Evolutionary conservation across 2,888 invertebrate species (phyloP).

Genomic region (Muscina levida): DNA sequence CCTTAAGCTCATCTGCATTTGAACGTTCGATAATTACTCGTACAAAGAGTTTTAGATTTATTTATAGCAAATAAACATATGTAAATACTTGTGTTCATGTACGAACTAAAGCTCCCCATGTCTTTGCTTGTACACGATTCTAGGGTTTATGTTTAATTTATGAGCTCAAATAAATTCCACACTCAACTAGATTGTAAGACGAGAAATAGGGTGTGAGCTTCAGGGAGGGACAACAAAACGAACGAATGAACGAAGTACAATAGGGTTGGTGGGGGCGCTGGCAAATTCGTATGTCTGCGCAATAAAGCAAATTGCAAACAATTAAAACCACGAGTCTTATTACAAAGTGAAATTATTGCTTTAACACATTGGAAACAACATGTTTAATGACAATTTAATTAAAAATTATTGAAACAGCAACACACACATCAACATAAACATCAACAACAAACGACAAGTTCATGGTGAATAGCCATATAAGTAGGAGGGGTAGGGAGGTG

Average conservation of each 20-base stretch:
- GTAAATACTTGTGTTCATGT: neutral
- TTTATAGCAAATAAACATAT: constrained; percentile 1
- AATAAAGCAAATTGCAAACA: constrained; percentile 58
- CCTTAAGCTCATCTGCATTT: constrained; percentile 47
- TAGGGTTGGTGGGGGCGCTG: constrained; percentile 1
- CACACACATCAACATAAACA: neutral
- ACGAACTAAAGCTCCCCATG: neutral
- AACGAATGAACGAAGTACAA: neutral
- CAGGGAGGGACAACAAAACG: neutral
- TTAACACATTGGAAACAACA: constrained; percentile 50
- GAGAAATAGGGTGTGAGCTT: neutral
- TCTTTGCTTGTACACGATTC: neutral
- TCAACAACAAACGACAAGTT: constrained; percentile 9
- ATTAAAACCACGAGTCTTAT: constrained; percentile 44
- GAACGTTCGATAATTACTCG: constrained; percentile 14
- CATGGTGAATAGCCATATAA: neutral
- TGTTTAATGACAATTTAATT: constrained; percentile 61
- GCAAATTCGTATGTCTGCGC: constrained; percentile 23
- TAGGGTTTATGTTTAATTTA: constrained; percentile 24
- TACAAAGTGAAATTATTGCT: constrained; percentile 31
- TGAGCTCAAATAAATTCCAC: constrained; percentile 12
- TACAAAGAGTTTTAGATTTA: neutral
- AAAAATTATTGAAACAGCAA: constrained; percentile 49
- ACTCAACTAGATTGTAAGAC: neutral
- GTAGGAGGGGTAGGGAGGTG: constrained; percentile 8